Evolutionary conservation across 1,140 invertebrate species (phyloP), one percentile per base, ranked within the genome.

Genomic region (Tetraneura akinire): DNA sequence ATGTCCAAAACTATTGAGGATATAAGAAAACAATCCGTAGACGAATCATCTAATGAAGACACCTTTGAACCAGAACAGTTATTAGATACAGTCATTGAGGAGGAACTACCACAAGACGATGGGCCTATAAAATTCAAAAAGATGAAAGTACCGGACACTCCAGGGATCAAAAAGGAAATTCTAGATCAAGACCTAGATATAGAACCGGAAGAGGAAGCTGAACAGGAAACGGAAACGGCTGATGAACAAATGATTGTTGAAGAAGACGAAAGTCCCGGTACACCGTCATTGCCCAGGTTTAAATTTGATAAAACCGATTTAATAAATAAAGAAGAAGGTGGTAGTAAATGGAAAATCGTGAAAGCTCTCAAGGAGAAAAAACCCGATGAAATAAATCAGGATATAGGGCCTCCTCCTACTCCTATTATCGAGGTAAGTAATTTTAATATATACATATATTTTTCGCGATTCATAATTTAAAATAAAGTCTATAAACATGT

Each of bases 291-390:
- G 83, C 87, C 88, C 80, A 87, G 89, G 85, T 86, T 89, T 83
- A 85, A 88, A 86, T 87, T 89, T 83, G 85, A 88, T 84, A 86
- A 82, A 80, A 81, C 60, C 73, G 71, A 82, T 53, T 49, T 47
- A 18, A 21, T 49, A 21, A 73, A 78, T n/a, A 80, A 80, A 81
- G 74, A 80, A 60, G 81, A 80, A 13, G 88, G 89, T 64, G 90
- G 91, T 37, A 95, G 93, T 83, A 95, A 94, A 86, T 96, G 94
- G 94, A 95, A 95, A 85, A 86, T 96, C 23, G 85, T 96, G 14
- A 96, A 95, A 86, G 93, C 94, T 9, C 84, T 96, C 42, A 96
- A 96, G 85, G 94, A 96, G 84, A 88, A 92, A 80, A 95, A 96
- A 87, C 93, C 93, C 13, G 94, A 95, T 86, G 93, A 95, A 83